Evolutionary conservation across 2,797 vertebrate genomes (phyloP), one percentile per base, ranked within the genome.

Genomic region (Allobates femoralis): DNA sequence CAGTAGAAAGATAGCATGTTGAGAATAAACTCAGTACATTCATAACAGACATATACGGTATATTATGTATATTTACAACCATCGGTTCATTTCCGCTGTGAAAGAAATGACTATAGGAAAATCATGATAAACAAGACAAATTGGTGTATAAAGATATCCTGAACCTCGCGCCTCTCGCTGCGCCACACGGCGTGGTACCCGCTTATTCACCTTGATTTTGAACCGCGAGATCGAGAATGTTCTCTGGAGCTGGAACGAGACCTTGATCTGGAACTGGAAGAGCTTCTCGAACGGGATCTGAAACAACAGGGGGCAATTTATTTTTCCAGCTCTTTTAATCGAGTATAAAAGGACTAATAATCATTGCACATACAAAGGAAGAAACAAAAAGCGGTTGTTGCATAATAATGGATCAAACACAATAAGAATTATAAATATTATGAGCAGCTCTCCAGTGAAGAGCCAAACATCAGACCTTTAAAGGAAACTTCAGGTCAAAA

Each of bases 171-270:
- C 93, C 96, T 94, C 96, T 95, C 96, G 95, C 96, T 92, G 91
- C 89, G 91, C n/a, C 30, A 90, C 91, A 95, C 95, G 96, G 96
- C 95, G 95, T 94, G 96, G 95, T 96, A 99, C 97, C 97, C 97
- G 97, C 23, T n/a, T 56, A 99, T 99, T 99, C 98, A 99, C 98
- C 98, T 99, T 96, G 98, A 99, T 96, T 96, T 96, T 91, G 96
- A 97, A 95, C 95, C 96, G 90, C 93, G 95, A 93, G 95, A 95
- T 91, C 93, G 94, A 86, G 95, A 95, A 89, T 78, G 94, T 88
- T 95, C 94, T 93, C 94, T 96, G 93, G 97, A 98, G 93, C 95
- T 97, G 87, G 98, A 99, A 92, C 95, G 96, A 94, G 98, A 98
- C 90, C 97, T 96, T 93, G 97, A 99, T 91, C 98, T 96, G 96